These are phyloP conservation scores for Indri indri DNA, from an alignment of 2,113 vertebrate genomes.

Conservation along the genomic window DNA sequence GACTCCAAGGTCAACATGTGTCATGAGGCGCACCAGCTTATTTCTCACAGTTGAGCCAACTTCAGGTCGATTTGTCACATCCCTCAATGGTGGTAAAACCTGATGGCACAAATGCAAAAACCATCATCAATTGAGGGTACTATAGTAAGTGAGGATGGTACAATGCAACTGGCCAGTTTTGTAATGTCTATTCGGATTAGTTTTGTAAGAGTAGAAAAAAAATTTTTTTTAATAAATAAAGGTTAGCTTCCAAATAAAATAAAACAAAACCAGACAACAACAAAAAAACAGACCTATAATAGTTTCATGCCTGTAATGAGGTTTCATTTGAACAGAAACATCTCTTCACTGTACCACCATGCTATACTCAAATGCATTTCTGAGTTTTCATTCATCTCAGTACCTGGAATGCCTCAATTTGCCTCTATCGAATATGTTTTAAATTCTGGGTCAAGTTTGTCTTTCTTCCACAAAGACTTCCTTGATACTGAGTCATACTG, in stretches of 20 bases:
- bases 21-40: conserved; percentile 98
- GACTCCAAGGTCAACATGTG: conserved; percentile 96
- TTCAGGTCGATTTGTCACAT: conserved; percentile 95
- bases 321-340: conserved; percentile 20
- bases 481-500: background rate
- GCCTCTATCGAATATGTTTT: background rate
- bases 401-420: background rate
- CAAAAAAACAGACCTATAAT: conserved; percentile 13
- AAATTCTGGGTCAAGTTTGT: background rate
- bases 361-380: background rate
- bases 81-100: conserved; percentile 96
- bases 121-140: conserved; percentile 52
- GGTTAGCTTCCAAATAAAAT: conserved; percentile 32
- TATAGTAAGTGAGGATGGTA: background rate
- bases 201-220: background rate
- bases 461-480: background rate
- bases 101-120: conserved; percentile 74
- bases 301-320: background rate
- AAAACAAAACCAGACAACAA: background rate
- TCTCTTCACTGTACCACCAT: background rate
- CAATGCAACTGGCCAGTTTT: background rate
- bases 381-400: background rate
- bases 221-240: background rate
- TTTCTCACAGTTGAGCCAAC: conserved; percentile 94
- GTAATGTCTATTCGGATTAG: background rate